These are phyloP conservation scores for Zaprionus kolodkinae DNA, from an alignment of 1,140 invertebrate genomes.

Conservation along the genomic window DNA sequence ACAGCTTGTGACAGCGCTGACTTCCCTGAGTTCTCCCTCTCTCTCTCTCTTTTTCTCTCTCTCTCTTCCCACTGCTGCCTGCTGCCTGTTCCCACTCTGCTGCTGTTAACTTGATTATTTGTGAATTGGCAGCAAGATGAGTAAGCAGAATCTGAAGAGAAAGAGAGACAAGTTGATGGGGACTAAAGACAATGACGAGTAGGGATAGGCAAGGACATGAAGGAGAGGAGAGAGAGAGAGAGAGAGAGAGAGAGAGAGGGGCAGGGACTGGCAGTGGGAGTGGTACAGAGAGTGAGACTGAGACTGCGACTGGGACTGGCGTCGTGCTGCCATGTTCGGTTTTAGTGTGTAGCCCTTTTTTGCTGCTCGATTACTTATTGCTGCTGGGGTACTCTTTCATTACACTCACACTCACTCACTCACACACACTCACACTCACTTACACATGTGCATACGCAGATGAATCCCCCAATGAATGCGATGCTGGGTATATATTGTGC, in stretches of 20 bases:
- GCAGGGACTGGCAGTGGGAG: no score
- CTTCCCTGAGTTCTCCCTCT: not conserved
- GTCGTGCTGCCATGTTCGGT: slow-evolving; percentile 16
- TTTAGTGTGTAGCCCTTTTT: slow-evolving; percentile 27
- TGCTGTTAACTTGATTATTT: slow-evolving; percentile 65
- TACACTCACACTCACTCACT: slow-evolving; percentile 32
- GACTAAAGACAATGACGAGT: slow-evolving; percentile 4
- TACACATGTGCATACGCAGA: slow-evolving; percentile 6
- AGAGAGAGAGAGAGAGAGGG: not conserved
- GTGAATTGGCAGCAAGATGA: slow-evolving; percentile 28
- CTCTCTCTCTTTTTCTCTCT: no score
- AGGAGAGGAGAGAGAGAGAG: not conserved
- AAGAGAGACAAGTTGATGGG: not conserved
- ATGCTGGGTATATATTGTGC: slow-evolving; percentile 70
- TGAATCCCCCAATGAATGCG: slow-evolving; percentile 57
- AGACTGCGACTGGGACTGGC: not conserved
- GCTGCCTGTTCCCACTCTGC: not conserved
- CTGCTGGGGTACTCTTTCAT: slow-evolving; percentile 56
- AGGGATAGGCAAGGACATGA: not conserved
- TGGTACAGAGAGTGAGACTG: no score
- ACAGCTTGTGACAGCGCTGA: slow-evolving; percentile 1
- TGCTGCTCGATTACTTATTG: slow-evolving; percentile 50
- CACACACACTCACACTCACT: not conserved
- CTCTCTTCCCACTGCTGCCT: not conserved
- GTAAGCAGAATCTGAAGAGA: slow-evolving; percentile 22